Evolutionary conservation across 2,888 invertebrate genomes (phyloP).

Genomic region (Synergus laeviventris): DNA sequence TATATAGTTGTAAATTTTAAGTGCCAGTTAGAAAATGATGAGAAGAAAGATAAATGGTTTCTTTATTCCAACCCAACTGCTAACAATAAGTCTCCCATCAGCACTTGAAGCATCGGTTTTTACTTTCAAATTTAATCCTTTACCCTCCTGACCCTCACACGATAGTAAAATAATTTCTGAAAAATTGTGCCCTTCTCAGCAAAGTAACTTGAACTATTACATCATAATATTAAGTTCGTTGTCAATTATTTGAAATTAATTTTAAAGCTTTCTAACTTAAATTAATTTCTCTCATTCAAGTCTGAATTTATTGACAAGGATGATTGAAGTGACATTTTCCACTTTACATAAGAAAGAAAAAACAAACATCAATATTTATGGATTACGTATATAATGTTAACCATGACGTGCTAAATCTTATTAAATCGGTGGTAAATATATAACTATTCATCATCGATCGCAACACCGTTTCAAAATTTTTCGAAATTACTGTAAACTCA

Average conservation of each 20-base stretch:
- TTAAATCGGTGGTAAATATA: too few relatives aligned
- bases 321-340: not conserved
- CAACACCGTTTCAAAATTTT: too few relatives aligned
- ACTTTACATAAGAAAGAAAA: not conserved
- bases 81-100: not conserved
- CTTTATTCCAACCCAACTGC: not conserved
- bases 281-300: too few relatives aligned
- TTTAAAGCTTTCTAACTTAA: too few relatives aligned
- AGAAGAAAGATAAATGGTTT: not conserved
- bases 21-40: not conserved
- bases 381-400: too few relatives aligned
- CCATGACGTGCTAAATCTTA: too few relatives aligned
- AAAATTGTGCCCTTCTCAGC: not conserved
- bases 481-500: too few relatives aligned
- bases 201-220: not conserved
- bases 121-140: conserved; percentile 3
- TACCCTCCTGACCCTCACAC: not conserved
- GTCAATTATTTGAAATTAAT: not conserved
- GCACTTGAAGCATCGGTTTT: not conserved
- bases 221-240: not conserved
- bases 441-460: too few relatives aligned
- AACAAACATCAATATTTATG: not conserved
- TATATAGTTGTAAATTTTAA: not conserved
- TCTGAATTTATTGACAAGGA: too few relatives aligned
- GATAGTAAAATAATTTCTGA: not conserved